phyloP scores from a whole-genome alignment of 2,888 invertebrate genomes.

The Ectemnius continuus region DNA sequence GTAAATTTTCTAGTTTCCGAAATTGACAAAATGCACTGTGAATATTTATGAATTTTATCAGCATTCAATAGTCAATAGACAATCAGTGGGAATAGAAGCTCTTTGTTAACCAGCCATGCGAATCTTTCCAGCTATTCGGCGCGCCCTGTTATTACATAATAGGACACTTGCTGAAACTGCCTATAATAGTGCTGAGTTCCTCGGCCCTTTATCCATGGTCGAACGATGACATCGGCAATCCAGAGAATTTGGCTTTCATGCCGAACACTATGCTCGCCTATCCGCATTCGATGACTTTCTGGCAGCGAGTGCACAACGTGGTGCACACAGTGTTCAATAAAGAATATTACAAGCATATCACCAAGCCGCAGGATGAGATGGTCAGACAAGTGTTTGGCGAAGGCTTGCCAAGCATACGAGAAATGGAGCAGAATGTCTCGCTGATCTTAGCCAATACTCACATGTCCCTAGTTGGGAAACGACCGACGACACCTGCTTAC shows the following conservation, averaged over 20 bases:
- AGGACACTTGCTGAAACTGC: slow-evolving; percentile 64
- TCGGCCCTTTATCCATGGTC: slow-evolving; percentile 66
- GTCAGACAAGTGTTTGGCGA: slow-evolving; percentile 61
- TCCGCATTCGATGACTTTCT: slow-evolving; percentile 58
- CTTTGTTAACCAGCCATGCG: not conserved
- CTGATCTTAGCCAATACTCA: slow-evolving; percentile 80
- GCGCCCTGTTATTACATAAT: slow-evolving; percentile 67
- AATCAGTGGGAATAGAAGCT: slow-evolving; percentile 2
- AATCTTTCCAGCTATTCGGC: slow-evolving; percentile 61
- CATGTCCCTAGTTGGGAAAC: slow-evolving; percentile 77
- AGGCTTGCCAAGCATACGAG: slow-evolving; percentile 73
- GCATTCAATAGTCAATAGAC: not conserved
- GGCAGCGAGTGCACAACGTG: slow-evolving; percentile 63
- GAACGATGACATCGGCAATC: slow-evolving; percentile 63
- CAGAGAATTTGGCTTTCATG: slow-evolving; percentile 64
- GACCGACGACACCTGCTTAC: slow-evolving; percentile 77
- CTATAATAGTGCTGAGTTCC: slow-evolving; percentile 64
- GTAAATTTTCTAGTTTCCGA: slow-evolving; percentile 35
- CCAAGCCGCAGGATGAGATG: slow-evolving; percentile 53
- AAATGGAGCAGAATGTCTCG: slow-evolving; percentile 78
- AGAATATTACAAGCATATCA: slow-evolving; percentile 28
- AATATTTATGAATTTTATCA: too few relatives aligned
- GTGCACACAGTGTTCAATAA: slow-evolving; percentile 44
- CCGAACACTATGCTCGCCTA: slow-evolving; percentile 55
- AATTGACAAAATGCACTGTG: too few relatives aligned